Evolutionary conservation across 2,888 invertebrate genomes (phyloP), one percentile per base, ranked within the genome.

Genomic region (Ornithoptera priamus): DNA sequence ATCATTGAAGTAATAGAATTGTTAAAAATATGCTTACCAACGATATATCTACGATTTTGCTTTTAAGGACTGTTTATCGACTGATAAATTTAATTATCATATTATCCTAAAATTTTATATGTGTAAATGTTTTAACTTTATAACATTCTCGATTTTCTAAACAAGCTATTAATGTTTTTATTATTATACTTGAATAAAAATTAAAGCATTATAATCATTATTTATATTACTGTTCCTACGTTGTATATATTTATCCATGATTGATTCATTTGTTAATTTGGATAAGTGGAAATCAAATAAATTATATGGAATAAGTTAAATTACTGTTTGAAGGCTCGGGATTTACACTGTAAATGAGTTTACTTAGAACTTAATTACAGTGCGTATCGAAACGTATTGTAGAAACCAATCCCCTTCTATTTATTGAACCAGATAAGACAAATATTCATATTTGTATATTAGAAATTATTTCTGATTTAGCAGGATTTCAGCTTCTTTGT

Each of bases 251-350:
- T 8, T 22, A 24, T 58, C 22, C 10, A 36, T 42, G 60, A 30
- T 30, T 24, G 46, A 46, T 59, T 24, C 10, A 7, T 42, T 24
- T 15, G 50, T 12, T 60, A 24, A 36, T 59, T 18, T 10, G n/a
- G 8, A 18, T 6, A 20, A 65, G 15, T 50, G 46, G 46, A 61
- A 60, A 60, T 53, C 36, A n/a, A 61, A 67, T 67, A 36, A 60
- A 66, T 15, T 50, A 39, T 53, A 53, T 39, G 53, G 53, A 61
- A 53, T 30, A 67, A 67, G 66, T 61, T 61, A 67, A 61, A 67
- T 67, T 67, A 53, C 50, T 61, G 66, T 67, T 67, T 66, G 50
- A n/a, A 36, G 66, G 39, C 61, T 36, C 61, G 61, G 61, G 61
- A 67, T 53, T 67, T 39, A 53, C 36, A 22, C 20, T 20, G 22